Conservation (phyloP, 2,888 invertebrate species). For the Caenorhabditis panamensis region DNA sequence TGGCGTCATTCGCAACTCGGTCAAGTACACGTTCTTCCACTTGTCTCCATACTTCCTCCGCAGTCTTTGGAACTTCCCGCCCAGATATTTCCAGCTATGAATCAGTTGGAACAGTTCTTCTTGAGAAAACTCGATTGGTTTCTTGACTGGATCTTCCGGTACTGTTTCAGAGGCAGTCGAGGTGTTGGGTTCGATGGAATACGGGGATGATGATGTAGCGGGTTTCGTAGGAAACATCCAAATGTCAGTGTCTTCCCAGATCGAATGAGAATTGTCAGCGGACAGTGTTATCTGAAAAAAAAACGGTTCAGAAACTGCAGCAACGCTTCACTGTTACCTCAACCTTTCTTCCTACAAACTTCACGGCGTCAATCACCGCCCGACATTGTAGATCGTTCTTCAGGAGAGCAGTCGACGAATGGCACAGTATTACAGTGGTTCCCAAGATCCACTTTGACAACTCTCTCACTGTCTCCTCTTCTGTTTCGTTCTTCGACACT, state of each 20-base stretch:
- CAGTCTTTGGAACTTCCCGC: slow-evolving; percentile 9
- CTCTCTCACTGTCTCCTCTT: background rate
- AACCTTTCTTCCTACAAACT: slow-evolving; percentile 4
- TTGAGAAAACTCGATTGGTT: background rate
- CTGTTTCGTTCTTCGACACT: slow-evolving; percentile 29
- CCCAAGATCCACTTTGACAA: slow-evolving; percentile 10
- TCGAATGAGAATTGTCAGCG: background rate
- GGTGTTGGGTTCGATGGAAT: background rate
- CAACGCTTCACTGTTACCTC: slow-evolving; percentile 5
- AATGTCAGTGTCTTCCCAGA: slow-evolving; percentile 57
- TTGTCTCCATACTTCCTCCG: slow-evolving; percentile 18
- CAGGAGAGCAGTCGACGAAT: background rate
- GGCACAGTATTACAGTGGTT: slow-evolving; percentile 30
- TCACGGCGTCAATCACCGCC: slow-evolving; percentile 11
- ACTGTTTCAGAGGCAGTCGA: background rate
- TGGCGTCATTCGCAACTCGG: slow-evolving; percentile 23
- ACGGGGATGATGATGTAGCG: background rate
- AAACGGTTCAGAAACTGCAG: background rate
- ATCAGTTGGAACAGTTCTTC: slow-evolving; percentile 25
- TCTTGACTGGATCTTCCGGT: background rate
- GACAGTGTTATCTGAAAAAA: slow-evolving; percentile 29
- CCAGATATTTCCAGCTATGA: slow-evolving; percentile 37
- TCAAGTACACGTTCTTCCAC: slow-evolving; percentile 47
- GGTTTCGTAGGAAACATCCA: slow-evolving; percentile 23
- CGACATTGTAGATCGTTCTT: slow-evolving; percentile 13